phyloP scores from a whole-genome alignment of 1,140 invertebrate genomes.

The Vanessa tameamea region DNA sequence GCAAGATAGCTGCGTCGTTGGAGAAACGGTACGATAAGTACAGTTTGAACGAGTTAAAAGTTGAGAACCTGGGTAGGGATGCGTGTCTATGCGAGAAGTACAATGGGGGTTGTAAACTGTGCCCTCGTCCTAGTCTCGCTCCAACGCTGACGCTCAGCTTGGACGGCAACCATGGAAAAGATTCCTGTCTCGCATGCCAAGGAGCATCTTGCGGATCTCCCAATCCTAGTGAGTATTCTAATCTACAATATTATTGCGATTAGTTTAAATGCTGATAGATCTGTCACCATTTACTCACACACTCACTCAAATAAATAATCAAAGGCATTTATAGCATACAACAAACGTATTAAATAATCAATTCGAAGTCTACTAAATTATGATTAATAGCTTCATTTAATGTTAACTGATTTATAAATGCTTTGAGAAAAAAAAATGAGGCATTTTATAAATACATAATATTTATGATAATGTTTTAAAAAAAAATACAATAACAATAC shows the following conservation, averaged over 20 bases:
- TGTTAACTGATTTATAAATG: no score
- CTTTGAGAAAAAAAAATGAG: no score
- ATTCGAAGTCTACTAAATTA: no score
- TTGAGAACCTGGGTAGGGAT: constrained; percentile 60
- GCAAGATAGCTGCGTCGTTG: constrained; percentile 56
- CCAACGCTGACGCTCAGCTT: constrained; percentile 49
- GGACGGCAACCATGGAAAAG: constrained; percentile 47
- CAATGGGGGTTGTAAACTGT: constrained; percentile 71
- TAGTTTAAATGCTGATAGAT: no score
- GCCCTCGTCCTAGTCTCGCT: constrained; percentile 57
- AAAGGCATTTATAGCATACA: no score
- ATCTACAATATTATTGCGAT: no score
- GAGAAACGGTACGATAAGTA: constrained; percentile 61
- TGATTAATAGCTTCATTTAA: no score
- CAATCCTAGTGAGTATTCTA: constrained; percentile 51
- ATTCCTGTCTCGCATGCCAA: constrained; percentile 56
- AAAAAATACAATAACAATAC: not conserved
- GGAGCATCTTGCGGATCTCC: constrained; percentile 41
- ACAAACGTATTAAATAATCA: no score
- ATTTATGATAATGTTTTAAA: not conserved
- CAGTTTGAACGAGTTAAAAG: constrained; percentile 67
- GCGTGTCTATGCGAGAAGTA: constrained; percentile 71
- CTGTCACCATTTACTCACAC: no score
- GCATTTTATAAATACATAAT: no score
- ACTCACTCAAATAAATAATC: no score